Percentiles rank a stretch among this genome's conserved stretches.
Conservation (phyloP, 92 coral and sea anemone genomes). For the Micromussa lordhowensis region DNA sequence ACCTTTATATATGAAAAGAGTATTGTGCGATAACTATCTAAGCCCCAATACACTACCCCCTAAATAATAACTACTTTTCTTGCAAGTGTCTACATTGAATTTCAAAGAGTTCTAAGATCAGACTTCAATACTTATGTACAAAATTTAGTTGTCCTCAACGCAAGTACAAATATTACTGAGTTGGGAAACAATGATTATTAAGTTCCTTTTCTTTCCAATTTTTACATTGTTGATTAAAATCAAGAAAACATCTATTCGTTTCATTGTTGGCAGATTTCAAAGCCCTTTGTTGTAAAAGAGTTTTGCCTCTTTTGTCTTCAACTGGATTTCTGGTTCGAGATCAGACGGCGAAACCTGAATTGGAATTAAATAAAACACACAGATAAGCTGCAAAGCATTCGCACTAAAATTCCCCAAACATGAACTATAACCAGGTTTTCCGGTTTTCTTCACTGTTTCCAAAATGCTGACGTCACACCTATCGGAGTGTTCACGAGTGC, state of each 20-base stretch:
- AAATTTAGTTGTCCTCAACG: neutral
- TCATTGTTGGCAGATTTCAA: neutral
- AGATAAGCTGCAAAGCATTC: neutral
- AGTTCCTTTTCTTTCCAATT: neutral
- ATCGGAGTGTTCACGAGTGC: neutral
- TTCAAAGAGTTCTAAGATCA: neutral
- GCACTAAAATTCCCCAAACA: neutral
- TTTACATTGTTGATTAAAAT: neutral
- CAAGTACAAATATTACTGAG: neutral
- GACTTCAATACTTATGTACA: neutral
- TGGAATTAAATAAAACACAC: neutral
- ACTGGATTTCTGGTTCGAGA: slow-evolving; percentile 89
- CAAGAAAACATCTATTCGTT: neutral
- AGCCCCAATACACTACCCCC: neutral
- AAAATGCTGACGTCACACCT: neutral
- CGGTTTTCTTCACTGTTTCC: neutral
- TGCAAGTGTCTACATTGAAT: neutral
- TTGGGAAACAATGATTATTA: neutral
- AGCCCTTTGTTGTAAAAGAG: slow-evolving; percentile 94
- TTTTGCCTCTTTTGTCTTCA: slow-evolving; percentile 72
- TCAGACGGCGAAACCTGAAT: slow-evolving; percentile 59
- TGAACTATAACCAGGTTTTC: too few species aligned
- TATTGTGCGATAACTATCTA: neutral
- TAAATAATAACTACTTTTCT: neutral
- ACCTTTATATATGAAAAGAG: neutral